Evolutionary conservation across 2,797 vertebrate genomes (phyloP).

Genomic region (Spea hammondii): DNA sequence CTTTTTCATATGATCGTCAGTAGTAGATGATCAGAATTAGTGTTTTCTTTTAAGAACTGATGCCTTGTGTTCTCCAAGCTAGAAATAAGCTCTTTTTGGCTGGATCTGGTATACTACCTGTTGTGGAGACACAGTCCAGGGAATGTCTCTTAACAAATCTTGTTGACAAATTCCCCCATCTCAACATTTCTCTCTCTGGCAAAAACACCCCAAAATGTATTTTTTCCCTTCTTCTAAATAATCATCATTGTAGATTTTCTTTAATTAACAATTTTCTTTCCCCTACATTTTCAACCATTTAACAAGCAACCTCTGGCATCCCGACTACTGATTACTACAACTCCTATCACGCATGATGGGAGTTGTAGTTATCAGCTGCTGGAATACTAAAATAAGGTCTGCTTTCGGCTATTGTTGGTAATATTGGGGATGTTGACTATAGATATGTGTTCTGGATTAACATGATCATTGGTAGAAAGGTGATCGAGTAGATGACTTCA

Average conservation of each 20-base stretch:
- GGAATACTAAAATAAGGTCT: no score
- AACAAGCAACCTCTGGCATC: neutral
- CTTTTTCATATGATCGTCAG: slow-evolving; percentile 33
- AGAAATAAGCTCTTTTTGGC: slow-evolving; percentile 27
- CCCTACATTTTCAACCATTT: no score
- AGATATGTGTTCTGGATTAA: no score
- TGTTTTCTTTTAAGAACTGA: slow-evolving; percentile 22
- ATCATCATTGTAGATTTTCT: neutral
- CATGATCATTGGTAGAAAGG: no score
- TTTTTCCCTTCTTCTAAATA: neutral
- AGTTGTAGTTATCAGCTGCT: neutral
- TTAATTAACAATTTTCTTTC: neutral
- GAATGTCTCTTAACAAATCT: slow-evolving; percentile 41
- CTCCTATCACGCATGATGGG: neutral
- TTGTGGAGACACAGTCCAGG: slow-evolving; percentile 36
- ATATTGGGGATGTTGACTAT: no score
- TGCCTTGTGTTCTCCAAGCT: slow-evolving; percentile 7
- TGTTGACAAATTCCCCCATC: slow-evolving; percentile 23
- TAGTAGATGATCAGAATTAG: slow-evolving; percentile 22
- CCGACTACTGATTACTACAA: neutral
- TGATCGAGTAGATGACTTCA: no score
- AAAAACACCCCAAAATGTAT: no score
- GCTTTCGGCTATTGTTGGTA: no score
- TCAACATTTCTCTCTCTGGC: neutral
- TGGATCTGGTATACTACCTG: slow-evolving; percentile 45